Percentiles rank a stretch among this genome's conserved stretches.
Evolutionary conservation across 2,888 invertebrate species (phyloP).

Genomic region (Pyralis farinalis): DNA sequence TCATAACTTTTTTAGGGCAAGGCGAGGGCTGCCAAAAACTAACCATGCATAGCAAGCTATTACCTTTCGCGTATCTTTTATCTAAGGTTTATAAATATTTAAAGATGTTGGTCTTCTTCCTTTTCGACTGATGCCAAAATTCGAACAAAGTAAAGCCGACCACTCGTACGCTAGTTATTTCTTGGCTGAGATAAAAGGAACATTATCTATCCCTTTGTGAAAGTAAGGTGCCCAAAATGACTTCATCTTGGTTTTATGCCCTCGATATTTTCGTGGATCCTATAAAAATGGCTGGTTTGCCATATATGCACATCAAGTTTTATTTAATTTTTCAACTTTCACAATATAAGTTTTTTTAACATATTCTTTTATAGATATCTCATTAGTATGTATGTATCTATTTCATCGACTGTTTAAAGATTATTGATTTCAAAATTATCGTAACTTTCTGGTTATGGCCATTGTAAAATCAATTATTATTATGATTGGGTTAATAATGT

Average conservation of each 20-base stretch:
- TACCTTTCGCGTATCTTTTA: background rate
- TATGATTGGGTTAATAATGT: no score
- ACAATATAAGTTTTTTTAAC: no score
- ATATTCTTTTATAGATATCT: no score
- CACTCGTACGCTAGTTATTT: slow-evolving; percentile 26
- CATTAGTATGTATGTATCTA: no score
- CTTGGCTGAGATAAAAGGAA: slow-evolving; percentile 28
- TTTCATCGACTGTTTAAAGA: no score
- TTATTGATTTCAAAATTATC: no score
- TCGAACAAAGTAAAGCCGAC: slow-evolving; percentile 45
- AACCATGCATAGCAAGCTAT: no score
- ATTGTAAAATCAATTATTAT: no score
- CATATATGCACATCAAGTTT: background rate
- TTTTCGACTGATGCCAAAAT: slow-evolving; percentile 47
- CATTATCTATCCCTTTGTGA: slow-evolving; percentile 13
- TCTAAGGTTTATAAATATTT: slow-evolving; percentile 22
- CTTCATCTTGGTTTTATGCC: slow-evolving; percentile 11
- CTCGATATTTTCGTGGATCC: slow-evolving; percentile 8
- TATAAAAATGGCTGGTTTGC: background rate
- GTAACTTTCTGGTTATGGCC: no score
- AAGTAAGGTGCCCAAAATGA: slow-evolving; percentile 11
- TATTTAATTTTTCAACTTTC: no score
- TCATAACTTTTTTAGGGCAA: no score
- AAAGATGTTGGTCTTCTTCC: slow-evolving; percentile 34
- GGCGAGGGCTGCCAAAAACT: no score